Percentiles rank a stretch among this genome's conserved stretches.
These are phyloP conservation scores for Eupleurogrammus muticus DNA, from an alignment of 2,797 vertebrate species.

Conservation along the genomic window DNA sequence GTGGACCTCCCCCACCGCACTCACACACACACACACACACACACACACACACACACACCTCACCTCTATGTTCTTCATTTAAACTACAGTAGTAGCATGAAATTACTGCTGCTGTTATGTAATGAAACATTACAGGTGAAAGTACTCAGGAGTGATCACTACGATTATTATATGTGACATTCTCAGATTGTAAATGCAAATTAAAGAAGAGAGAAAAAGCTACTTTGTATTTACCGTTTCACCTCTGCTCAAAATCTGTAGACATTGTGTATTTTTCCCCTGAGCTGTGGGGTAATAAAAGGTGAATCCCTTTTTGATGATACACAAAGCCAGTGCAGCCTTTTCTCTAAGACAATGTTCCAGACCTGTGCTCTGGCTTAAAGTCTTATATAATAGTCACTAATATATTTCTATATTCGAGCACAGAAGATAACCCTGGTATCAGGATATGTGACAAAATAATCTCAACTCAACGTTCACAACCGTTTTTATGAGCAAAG, in stretches of 20 bases:
- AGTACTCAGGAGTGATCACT: too few species aligned
- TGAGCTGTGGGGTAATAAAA: not conserved
- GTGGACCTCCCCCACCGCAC: not conserved
- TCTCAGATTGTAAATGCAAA: not conserved
- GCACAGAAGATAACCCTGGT: not conserved
- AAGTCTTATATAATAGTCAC: not conserved
- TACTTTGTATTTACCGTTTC: not conserved
- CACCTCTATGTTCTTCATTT: conserved; percentile 12
- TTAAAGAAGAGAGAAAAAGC: too few species aligned
- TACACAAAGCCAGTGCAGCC: not conserved
- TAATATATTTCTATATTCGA: not conserved
- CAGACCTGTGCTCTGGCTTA: not conserved
- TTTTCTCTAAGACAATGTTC: not conserved
- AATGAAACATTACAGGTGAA: too few species aligned
- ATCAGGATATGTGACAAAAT: not conserved
- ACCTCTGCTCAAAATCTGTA: not conserved
- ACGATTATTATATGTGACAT: not conserved
- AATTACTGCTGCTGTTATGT: too few species aligned
- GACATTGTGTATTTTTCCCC: not conserved
- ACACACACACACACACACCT: too few species aligned
- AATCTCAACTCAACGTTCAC: not conserved
- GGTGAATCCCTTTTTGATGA: not conserved
- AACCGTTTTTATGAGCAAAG: not conserved
- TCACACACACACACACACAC: too few species aligned
- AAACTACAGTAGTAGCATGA: too few species aligned